Conservation (phyloP, 2,888 invertebrate species). For the Mayetiola destructor region DNA sequence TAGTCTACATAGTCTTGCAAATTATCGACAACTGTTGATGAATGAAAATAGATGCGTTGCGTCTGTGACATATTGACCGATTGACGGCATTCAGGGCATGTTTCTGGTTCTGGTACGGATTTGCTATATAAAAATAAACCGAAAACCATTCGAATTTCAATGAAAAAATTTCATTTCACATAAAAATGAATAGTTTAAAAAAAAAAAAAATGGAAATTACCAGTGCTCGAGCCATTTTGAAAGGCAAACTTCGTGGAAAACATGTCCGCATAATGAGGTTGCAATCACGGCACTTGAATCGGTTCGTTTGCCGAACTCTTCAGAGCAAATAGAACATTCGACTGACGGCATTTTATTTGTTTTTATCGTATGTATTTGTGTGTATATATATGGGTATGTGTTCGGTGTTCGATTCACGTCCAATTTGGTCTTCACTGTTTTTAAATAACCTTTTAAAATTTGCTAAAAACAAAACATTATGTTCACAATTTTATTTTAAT, state of each 20-base stretch:
- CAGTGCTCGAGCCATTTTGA: background rate
- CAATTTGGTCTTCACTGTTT: no score
- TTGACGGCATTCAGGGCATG: constrained; percentile 4
- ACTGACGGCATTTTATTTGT: background rate
- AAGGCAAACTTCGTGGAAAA: background rate
- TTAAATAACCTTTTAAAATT: no score
- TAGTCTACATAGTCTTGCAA: background rate
- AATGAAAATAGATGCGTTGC: background rate
- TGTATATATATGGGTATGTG: no score
- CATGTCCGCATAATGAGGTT: constrained; percentile 1
- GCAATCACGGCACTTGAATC: background rate
- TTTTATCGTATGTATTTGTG: background rate
- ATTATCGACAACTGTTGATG: background rate
- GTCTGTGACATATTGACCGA: background rate
- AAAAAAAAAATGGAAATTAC: background rate
- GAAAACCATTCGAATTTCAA: no score
- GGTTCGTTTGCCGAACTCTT: background rate
- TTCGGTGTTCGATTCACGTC: no score
- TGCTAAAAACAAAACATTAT: no score
- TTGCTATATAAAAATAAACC: no score
- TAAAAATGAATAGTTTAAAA: no score
- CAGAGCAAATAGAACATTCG: background rate
- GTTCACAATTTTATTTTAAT: no score
- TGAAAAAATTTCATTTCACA: no score
- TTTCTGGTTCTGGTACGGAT: background rate